These are phyloP conservation scores for Oplegnathus fasciatus DNA, from an alignment of 2,113 vertebrate species.

Conservation along the genomic window DNA sequence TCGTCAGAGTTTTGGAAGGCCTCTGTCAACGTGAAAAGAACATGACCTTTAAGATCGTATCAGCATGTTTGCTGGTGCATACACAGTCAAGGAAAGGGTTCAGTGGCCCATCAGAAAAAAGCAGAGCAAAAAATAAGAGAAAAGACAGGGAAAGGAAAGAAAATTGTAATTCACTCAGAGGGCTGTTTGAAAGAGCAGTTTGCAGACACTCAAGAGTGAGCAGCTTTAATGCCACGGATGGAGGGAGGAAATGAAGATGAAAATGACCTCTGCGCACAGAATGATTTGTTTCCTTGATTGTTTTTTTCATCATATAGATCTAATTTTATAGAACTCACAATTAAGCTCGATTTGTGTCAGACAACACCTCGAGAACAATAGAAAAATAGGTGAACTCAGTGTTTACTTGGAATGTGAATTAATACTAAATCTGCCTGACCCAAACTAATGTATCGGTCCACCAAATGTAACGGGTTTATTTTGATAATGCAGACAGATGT, in stretches of 20 bases:
- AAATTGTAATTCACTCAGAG: constrained; percentile 87
- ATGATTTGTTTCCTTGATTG: constrained; percentile 56
- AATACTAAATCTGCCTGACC: not conserved
- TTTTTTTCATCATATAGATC: constrained; percentile 24
- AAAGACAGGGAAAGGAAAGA: constrained; percentile 63
- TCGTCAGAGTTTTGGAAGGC: constrained; percentile 98
- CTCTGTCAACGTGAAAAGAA: constrained; percentile 99
- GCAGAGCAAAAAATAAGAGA: constrained; percentile 44
- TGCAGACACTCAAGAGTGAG: constrained; percentile 66
- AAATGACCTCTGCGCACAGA: constrained; percentile 39
- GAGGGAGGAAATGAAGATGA: constrained; percentile 37
- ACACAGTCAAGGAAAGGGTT: constrained; percentile 93
- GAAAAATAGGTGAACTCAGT: not conserved
- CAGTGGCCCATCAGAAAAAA: constrained; percentile 89
- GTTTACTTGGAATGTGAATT: constrained; percentile 5
- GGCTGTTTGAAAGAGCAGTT: constrained; percentile 74
- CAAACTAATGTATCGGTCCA: not conserved
- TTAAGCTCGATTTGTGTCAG: not conserved
- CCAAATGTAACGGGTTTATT: not conserved
- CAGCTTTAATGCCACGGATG: constrained; percentile 63
- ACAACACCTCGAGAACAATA: not conserved
- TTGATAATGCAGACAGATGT: not conserved
- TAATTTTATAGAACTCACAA: constrained; percentile 10
- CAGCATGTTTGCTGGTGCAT: constrained; percentile 99
- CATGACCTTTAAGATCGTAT: constrained; percentile 99